phyloP scores from a whole-genome alignment of 1,140 invertebrate species.

The Drosophila prosaltans region DNA sequence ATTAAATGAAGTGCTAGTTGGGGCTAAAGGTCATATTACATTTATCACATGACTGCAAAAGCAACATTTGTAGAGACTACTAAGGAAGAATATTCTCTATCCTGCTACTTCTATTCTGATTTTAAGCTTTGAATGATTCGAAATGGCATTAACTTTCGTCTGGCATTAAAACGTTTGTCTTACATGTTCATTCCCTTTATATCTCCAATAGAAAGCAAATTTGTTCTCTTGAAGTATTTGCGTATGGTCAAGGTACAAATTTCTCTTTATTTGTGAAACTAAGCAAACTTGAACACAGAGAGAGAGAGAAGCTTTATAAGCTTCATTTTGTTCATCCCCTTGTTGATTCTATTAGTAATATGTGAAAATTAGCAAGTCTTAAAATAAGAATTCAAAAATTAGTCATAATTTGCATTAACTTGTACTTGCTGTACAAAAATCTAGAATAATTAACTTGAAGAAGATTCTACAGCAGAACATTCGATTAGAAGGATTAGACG shows the following conservation, averaged over 20 bases:
- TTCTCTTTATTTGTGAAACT: background rate
- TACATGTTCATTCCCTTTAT: background rate
- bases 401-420: background rate
- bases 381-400: background rate
- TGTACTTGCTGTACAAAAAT: background rate
- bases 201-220: background rate
- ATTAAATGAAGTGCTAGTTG: background rate
- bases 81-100: too few relatives aligned
- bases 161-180: background rate
- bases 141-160: too few relatives aligned
- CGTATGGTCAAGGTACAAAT: background rate
- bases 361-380: conserved; percentile 9
- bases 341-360: background rate
- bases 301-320: conserved; percentile 21
- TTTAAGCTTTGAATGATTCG: too few relatives aligned
- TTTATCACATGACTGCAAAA: too few relatives aligned
- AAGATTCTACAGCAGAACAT: too few relatives aligned
- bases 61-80: too few relatives aligned
- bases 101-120: too few relatives aligned
- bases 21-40: background rate
- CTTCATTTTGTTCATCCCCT: background rate
- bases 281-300: background rate
- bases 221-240: background rate
- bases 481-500: too few relatives aligned
- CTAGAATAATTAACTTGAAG: too few relatives aligned